These are phyloP conservation scores for Xenops minutus DNA, from an alignment of 2,797 vertebrate species.

Conservation along the genomic window DNA sequence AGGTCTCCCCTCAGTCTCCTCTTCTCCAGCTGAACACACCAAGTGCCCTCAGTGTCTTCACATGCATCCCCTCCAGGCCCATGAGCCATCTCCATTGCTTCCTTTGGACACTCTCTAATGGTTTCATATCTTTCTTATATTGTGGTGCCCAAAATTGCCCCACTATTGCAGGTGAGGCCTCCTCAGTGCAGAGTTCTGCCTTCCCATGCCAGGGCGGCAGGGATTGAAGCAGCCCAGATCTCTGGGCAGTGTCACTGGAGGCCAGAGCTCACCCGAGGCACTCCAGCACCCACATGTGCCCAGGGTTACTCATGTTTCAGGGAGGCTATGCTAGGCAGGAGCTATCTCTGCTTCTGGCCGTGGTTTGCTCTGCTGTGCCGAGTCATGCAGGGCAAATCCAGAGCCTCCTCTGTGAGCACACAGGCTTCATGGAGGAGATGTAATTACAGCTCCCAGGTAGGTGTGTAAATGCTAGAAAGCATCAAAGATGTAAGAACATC, in stretches of 20 bases:
- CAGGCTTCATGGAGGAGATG: background rate
- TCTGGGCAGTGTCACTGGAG: fast-evolving
- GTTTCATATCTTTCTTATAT: background rate
- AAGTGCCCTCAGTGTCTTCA: background rate
- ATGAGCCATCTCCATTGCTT: background rate
- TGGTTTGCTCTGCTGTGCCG: background rate
- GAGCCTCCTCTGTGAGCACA: background rate
- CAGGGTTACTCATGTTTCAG: background rate
- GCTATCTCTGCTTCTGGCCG: background rate
- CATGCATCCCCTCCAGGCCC: background rate
- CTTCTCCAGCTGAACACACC: background rate
- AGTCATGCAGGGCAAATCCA: background rate
- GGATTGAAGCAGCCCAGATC: fast-evolving
- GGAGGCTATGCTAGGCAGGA: background rate
- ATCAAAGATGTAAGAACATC: background rate
- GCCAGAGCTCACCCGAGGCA: fast-evolving
- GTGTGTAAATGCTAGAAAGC: background rate
- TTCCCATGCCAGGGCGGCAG: fast-evolving
- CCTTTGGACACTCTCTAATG: background rate
- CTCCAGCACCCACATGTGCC: background rate
- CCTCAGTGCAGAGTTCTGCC: background rate
- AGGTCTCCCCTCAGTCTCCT: background rate
- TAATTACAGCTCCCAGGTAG: background rate
- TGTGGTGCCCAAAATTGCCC: background rate
- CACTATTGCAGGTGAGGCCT: background rate